A percentile compares a stretch with the other conserved stretches of the same genome.
Evolutionary conservation across 2,797 vertebrate species (phyloP).

Genomic region (Nyctibius grandis): DNA sequence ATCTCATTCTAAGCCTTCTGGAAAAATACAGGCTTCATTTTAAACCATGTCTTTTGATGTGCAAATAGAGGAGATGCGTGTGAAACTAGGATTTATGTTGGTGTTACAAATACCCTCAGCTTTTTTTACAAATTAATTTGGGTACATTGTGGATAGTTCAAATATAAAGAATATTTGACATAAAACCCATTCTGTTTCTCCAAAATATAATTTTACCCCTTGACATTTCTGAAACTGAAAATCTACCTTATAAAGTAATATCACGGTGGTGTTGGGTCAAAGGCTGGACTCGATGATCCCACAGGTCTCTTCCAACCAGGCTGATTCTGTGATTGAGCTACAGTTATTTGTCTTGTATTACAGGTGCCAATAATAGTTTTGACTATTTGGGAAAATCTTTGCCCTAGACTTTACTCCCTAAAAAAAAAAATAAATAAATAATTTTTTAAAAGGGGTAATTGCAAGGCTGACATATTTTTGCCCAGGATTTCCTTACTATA

Average conservation of each 20-base stretch:
- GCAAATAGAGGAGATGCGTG: accelerated
- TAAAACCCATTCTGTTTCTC: background rate
- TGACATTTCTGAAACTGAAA: background rate
- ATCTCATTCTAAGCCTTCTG: background rate
- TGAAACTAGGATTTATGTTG: background rate
- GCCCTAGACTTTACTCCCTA: background rate
- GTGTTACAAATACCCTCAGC: background rate
- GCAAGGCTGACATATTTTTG: background rate
- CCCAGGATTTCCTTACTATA: background rate
- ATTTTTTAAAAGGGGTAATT: too few species aligned
- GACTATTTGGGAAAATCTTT: background rate
- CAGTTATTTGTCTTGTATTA: background rate
- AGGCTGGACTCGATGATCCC: too few species aligned
- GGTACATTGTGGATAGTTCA: background rate
- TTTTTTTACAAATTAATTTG: background rate
- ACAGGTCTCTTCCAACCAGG: too few species aligned
- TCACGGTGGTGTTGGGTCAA: too few species aligned
- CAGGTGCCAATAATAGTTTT: background rate
- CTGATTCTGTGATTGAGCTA: too few species aligned
- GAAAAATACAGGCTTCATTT: background rate
- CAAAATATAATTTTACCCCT: background rate
- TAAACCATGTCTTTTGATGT: background rate
- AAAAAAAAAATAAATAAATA: too few species aligned
- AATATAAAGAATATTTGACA: background rate
- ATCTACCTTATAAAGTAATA: background rate